phyloP scores from a whole-genome alignment of 2,888 invertebrate species.

The Amphimallon solstitiale region DNA sequence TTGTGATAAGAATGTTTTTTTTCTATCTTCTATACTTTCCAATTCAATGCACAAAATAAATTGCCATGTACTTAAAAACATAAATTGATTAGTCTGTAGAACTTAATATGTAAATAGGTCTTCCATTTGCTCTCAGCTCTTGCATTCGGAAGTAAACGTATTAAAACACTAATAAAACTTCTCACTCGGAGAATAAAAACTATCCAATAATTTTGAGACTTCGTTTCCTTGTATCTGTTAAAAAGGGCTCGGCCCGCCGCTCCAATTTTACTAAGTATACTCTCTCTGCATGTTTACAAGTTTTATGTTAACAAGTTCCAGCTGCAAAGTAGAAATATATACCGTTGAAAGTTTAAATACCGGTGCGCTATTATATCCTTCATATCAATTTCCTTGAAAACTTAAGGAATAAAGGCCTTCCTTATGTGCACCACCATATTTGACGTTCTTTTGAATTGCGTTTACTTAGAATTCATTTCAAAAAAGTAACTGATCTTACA shows the following conservation, averaged over 20 bases:
- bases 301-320: constrained; percentile 7
- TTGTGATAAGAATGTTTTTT: too few species aligned
- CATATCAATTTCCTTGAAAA: neutral
- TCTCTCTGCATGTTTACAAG: constrained; percentile 8
- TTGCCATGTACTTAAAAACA: too few species aligned
- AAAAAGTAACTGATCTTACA: too few species aligned
- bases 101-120: too few species aligned
- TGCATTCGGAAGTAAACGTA: neutral
- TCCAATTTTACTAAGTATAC: constrained; percentile 25
- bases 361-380: neutral
- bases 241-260: neutral
- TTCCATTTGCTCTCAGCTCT: too few species aligned
- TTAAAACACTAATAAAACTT: neutral
- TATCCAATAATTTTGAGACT: constrained; percentile 7
- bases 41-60: too few species aligned
- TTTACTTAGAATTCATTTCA: too few species aligned
- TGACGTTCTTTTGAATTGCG: too few species aligned
- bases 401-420: neutral
- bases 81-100: too few species aligned
- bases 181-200: neutral
- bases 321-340: constrained; percentile 11
- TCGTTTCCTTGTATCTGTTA: constrained; percentile 1
- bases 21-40: too few species aligned
- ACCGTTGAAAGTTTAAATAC: constrained; percentile 18
- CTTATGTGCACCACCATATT: neutral